Conservation (phyloP, 2,113 vertebrate genomes). For the Pteronura brasiliensis region DNA sequence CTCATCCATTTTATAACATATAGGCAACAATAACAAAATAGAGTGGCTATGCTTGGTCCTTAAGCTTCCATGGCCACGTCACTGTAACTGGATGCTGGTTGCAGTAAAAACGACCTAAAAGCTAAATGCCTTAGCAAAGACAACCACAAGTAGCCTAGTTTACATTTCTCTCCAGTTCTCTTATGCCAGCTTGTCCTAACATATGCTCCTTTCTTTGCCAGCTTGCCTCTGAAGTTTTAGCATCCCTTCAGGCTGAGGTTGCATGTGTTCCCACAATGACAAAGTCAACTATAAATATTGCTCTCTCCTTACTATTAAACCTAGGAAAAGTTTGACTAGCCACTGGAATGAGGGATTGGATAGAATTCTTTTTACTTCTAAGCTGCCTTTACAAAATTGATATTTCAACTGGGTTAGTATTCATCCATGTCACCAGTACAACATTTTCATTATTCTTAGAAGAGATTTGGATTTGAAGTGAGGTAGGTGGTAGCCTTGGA, state of each 20-base stretch:
- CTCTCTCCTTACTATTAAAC: not conserved
- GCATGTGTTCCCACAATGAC: slow-evolving; percentile 18
- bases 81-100: not conserved
- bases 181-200: not conserved
- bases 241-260: slow-evolving; percentile 16
- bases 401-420: not conserved
- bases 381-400: not conserved
- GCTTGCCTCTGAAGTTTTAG: slow-evolving; percentile 28
- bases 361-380: not conserved
- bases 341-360: not conserved
- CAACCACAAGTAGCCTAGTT: not conserved
- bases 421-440: not conserved
- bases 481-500: not conserved
- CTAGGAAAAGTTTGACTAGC: not conserved
- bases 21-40: not conserved
- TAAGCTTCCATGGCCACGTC: not conserved
- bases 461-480: not conserved
- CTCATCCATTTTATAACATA: not conserved
- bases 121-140: slow-evolving; percentile 20
- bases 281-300: slow-evolving; percentile 38
- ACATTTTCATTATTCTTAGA: not conserved
- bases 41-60: not conserved
- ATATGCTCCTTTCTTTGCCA: not conserved
- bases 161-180: not conserved
- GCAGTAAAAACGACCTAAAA: not conserved